These are phyloP conservation scores for Heliconius ethilla DNA, from an alignment of 2,888 invertebrate species.

Conservation along the genomic window DNA sequence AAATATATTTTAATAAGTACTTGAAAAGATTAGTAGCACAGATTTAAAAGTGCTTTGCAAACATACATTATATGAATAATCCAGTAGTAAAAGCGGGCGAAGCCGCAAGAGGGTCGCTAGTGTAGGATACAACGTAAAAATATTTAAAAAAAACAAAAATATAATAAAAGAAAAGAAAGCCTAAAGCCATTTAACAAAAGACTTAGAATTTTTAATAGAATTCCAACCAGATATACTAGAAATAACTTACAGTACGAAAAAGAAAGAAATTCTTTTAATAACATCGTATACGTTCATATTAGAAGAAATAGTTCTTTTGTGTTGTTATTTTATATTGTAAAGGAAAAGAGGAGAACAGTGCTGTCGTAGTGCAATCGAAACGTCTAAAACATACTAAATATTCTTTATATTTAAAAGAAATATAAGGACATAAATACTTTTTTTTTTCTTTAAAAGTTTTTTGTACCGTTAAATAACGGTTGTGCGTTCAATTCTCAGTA, in stretches of 20 bases:
- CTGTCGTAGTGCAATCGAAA: not conserved
- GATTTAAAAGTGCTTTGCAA: too few species aligned
- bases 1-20: too few species aligned
- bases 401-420: not conserved
- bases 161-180: not conserved
- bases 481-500: not conserved
- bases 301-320: not conserved
- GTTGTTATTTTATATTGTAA: conserved; percentile 14
- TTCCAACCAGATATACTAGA: not conserved
- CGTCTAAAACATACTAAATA: not conserved
- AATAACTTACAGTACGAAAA: conserved; percentile 10
- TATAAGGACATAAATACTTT: not conserved
- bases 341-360: not conserved
- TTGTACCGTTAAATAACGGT: not conserved
- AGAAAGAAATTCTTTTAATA: conserved; percentile 1
- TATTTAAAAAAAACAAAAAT: not conserved
- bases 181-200: not conserved
- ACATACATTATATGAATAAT: too few species aligned
- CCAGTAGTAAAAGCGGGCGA: too few species aligned
- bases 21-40: too few species aligned
- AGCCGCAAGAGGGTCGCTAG: too few species aligned
- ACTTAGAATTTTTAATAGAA: not conserved
- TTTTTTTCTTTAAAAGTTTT: not conserved
- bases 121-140: too few species aligned
- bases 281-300: not conserved